Evolutionary conservation across 2,797 vertebrate genomes (phyloP).

Genomic region (Coranthus polyacanthus): DNA sequence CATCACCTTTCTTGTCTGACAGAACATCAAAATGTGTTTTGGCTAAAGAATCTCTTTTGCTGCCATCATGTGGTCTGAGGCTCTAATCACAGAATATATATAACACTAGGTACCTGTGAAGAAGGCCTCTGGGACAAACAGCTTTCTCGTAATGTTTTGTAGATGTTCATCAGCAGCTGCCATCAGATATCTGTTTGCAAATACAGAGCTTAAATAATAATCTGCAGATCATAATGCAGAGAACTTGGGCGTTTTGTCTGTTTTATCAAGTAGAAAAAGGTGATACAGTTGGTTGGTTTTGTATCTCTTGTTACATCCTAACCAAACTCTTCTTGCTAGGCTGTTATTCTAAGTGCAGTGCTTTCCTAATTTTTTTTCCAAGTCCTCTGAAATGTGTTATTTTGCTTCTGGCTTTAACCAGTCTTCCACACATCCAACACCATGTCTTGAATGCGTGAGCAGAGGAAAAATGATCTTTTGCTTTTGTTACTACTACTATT

Average conservation of each 20-base stretch:
- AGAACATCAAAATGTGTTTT: constrained; percentile 28
- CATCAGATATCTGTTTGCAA: background rate
- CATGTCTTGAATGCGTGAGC: constrained; percentile 72
- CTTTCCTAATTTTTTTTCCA: constrained; percentile 50
- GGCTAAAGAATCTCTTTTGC: constrained; percentile 67
- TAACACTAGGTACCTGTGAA: constrained; percentile 1
- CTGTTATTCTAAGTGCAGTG: constrained; percentile 34
- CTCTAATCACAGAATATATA: constrained; percentile 55
- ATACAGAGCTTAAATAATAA: background rate
- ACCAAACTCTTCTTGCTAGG: constrained; percentile 28
- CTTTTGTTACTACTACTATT: constrained; percentile 71
- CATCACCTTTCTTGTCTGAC: background rate
- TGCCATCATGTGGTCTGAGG: constrained; percentile 77
- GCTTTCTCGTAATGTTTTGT: background rate
- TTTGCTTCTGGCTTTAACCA: constrained; percentile 60
- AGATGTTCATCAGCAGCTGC: background rate
- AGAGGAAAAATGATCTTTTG: constrained; percentile 73
- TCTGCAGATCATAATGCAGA: background rate
- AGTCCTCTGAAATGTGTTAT: constrained; percentile 63
- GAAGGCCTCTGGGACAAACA: background rate
- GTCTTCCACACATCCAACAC: constrained; percentile 60
- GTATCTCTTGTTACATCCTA: constrained; percentile 33
- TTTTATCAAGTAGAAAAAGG: constrained; percentile 13
- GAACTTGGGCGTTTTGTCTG: background rate
- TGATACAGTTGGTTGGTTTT: constrained; percentile 28